These are phyloP conservation scores for Gadopsis marmoratus DNA, from an alignment of 2,797 vertebrate genomes.

Conservation along the genomic window DNA sequence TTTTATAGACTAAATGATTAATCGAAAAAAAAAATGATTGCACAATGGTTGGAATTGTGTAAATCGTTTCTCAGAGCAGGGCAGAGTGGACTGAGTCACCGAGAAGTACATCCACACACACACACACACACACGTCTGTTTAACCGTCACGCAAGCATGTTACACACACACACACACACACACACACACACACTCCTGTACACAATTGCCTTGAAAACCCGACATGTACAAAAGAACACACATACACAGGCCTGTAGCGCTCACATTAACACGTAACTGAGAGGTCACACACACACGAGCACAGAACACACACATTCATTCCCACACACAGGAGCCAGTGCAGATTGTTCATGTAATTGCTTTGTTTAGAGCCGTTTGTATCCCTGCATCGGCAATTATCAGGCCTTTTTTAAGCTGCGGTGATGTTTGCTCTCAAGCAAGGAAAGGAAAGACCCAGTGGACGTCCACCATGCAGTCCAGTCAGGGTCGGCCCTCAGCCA, in stretches of 20 bases:
- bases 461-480: not conserved
- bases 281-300: not conserved
- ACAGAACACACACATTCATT: conserved; percentile 5
- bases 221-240: not conserved
- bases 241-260: not conserved
- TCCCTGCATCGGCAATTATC: conserved; percentile 24
- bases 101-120: not conserved
- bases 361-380: conserved; percentile 21
- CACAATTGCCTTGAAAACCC: not conserved
- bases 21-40: no score
- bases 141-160: conserved; percentile 12
- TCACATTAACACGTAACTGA: conserved; percentile 6
- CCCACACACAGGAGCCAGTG: not conserved
- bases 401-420: not conserved
- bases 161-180: conserved; percentile 2
- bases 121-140: not conserved
- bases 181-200: conserved; percentile 7
- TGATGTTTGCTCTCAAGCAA: conserved; percentile 19
- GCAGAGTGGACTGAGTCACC: not conserved
- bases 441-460: not conserved
- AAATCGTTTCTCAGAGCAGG: no score
- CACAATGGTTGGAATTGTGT: no score
- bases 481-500: conserved; percentile 1
- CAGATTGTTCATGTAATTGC: conserved; percentile 14
- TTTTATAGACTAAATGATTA: conserved; percentile 5